These are phyloP conservation scores for Adelognathus sp. DNA, from an alignment of 2,888 invertebrate species.

Conservation along the genomic window DNA sequence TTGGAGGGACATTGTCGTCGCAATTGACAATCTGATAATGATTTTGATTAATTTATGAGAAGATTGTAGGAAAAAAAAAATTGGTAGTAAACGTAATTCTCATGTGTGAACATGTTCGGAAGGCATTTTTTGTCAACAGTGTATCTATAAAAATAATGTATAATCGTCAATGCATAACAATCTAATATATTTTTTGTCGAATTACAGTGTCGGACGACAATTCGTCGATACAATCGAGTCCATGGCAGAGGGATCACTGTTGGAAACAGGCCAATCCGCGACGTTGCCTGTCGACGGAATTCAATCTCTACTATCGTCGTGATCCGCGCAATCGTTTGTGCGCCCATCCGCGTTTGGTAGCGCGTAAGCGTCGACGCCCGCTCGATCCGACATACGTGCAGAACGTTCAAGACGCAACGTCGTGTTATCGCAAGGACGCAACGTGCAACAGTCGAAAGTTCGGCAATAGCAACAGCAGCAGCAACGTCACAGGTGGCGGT, in stretches of 20 bases:
- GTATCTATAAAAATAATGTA: too few species aligned
- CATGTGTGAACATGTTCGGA: too few species aligned
- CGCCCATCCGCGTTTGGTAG: slow-evolving; percentile 81
- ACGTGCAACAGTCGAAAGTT: slow-evolving; percentile 61
- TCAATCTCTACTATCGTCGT: slow-evolving; percentile 87
- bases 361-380: slow-evolving; percentile 86
- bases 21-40: too few species aligned
- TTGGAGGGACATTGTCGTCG: too few species aligned
- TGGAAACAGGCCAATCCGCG: slow-evolving; percentile 93
- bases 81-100: too few species aligned
- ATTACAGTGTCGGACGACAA: slow-evolving; percentile 92
- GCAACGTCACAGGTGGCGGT: slow-evolving; percentile 67
- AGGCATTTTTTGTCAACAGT: too few species aligned
- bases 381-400: slow-evolving; percentile 82
- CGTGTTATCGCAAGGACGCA: slow-evolving; percentile 63
- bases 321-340: slow-evolving; percentile 82
- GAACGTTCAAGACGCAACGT: slow-evolving; percentile 65
- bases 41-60: too few species aligned
- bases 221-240: slow-evolving; percentile 94
- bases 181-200: slow-evolving; percentile 28
- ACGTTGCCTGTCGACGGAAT: slow-evolving; percentile 88
- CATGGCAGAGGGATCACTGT: slow-evolving; percentile 94
- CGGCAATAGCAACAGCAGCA: too few species aligned
- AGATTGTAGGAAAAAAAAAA: too few species aligned
- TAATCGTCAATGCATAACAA: too few species aligned